These are phyloP conservation scores for Mesaphorura yosii DNA, from an alignment of 1,140 invertebrate species.

Conservation along the genomic window DNA sequence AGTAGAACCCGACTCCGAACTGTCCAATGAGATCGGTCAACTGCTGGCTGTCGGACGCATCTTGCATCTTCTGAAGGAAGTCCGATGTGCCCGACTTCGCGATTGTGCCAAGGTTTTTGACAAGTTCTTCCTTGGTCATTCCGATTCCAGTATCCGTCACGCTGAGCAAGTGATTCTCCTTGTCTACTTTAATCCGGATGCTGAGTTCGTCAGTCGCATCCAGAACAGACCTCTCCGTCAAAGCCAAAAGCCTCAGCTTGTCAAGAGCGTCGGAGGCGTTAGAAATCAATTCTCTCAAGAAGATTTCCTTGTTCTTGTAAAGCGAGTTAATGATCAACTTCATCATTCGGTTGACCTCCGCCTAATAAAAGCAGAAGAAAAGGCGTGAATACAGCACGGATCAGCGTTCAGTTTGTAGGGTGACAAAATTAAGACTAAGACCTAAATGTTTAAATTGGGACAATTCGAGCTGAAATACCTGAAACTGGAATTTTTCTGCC, in stretches of 20 bases:
- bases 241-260: slow-evolving; percentile 82
- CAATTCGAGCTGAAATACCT: slow-evolving; percentile 36
- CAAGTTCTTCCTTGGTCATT: slow-evolving; percentile 90
- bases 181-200: slow-evolving; percentile 92
- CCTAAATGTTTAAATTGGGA: neutral
- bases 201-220: slow-evolving; percentile 67
- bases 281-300: slow-evolving; percentile 91
- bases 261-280: slow-evolving; percentile 93
- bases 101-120: slow-evolving; percentile 96
- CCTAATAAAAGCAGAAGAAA: slow-evolving; percentile 34
- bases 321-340: slow-evolving; percentile 98
- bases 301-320: slow-evolving; percentile 98
- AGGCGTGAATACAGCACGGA: neutral
- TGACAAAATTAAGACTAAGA: neutral
- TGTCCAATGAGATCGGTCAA: slow-evolving; percentile 82
- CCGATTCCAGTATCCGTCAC: slow-evolving; percentile 96
- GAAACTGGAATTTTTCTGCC: slow-evolving; percentile 87
- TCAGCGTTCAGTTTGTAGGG: too few relatives aligned
- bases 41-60: slow-evolving; percentile 48
- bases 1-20: slow-evolving; percentile 97
- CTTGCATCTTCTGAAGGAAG: slow-evolving; percentile 88
- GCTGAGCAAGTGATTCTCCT: slow-evolving; percentile 84
- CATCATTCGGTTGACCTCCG: slow-evolving; percentile 98
- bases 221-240: slow-evolving; percentile 72
- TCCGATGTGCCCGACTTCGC: slow-evolving; percentile 98